Evolutionary conservation across 2,888 invertebrate genomes (phyloP), one percentile per base, ranked within the genome.

Genomic region (Nudaria mundana): DNA sequence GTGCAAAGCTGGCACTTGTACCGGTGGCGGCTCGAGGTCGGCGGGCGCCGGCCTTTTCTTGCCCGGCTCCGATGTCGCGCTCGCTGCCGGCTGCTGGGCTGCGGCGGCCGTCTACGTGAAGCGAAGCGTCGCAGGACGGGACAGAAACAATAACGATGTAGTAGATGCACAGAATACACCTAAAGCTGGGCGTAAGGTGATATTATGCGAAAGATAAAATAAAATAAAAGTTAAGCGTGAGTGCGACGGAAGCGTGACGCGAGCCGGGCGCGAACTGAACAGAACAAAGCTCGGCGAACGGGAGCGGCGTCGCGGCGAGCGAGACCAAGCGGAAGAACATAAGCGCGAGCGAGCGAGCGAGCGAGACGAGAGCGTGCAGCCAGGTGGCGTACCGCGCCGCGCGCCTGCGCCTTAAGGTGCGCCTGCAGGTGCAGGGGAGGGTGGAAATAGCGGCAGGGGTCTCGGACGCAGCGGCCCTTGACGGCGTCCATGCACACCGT

Each of bases 401-500:
- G 94, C 93, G 95, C 94, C 94, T 97, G 97, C 93, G 97, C 96
- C 96, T 97, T 97, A 94, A 97, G 96, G 95, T 96, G 96, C 94
- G 96, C 96, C 95, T 96, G 96, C 92, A 98, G 97, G 96, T 98
- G 98, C 94, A 97, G 95, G 93, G 98, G 98, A 93, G 98, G 98
- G 94, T 98, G 98, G 95, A 97, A 98, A 96, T 98, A 98, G 94
- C 97, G 97, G 96, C 98, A 98, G 93, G 97, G 96, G 93, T 97
- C 97, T 93, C 98, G 97, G 93, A 95, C 94, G 94, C 98, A 98
- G 94, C 97, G 95, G 93, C 97, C 96, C 94, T 96, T 96, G 93
- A 98, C 95, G 93, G 96, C 97, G 94, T 98, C 98, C 97, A 98
- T 98, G 97, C 98, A 98, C 93, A 98, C 97, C 92, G 97, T 97